Evolutionary conservation across 2,888 invertebrate species (phyloP).

Genomic region (Chloroclystis v-ata): DNA sequence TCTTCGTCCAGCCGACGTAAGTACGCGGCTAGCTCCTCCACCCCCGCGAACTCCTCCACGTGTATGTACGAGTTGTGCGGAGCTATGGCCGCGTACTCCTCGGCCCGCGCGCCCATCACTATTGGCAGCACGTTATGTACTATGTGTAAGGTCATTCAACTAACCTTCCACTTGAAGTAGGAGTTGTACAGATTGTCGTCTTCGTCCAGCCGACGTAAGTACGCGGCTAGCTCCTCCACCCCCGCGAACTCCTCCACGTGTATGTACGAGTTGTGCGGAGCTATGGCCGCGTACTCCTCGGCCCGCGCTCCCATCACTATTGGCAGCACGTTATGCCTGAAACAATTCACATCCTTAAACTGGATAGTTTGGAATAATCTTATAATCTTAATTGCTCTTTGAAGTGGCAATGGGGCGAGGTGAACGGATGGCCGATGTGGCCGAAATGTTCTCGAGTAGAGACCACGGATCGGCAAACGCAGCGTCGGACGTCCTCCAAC

Average conservation of each 20-base stretch:
- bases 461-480: too few relatives aligned
- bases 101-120: slow-evolving; percentile 96
- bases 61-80: slow-evolving; percentile 96
- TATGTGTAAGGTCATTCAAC: too few relatives aligned
- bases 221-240: slow-evolving; percentile 91
- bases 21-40: slow-evolving; percentile 92
- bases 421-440: too few relatives aligned
- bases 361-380: too few relatives aligned
- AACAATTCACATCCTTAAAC: not conserved
- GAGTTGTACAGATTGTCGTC: slow-evolving; percentile 95
- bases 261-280: slow-evolving; percentile 94
- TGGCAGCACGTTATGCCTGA: slow-evolving; percentile 86
- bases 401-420: too few relatives aligned
- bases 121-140: slow-evolving; percentile 91
- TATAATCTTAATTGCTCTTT: too few relatives aligned
- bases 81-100: slow-evolving; percentile 92
- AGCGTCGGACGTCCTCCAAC: too few relatives aligned
- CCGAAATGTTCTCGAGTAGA: too few relatives aligned
- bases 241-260: slow-evolving; percentile 97
- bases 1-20: slow-evolving; percentile 90
- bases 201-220: slow-evolving; percentile 88
- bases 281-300: slow-evolving; percentile 91
- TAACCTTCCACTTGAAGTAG: slow-evolving; percentile 93
- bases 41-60: slow-evolving; percentile 95
- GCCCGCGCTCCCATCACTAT: slow-evolving; percentile 98